Conservation (phyloP, 2,888 invertebrate genomes). For the Cotesia congregata region DNA sequence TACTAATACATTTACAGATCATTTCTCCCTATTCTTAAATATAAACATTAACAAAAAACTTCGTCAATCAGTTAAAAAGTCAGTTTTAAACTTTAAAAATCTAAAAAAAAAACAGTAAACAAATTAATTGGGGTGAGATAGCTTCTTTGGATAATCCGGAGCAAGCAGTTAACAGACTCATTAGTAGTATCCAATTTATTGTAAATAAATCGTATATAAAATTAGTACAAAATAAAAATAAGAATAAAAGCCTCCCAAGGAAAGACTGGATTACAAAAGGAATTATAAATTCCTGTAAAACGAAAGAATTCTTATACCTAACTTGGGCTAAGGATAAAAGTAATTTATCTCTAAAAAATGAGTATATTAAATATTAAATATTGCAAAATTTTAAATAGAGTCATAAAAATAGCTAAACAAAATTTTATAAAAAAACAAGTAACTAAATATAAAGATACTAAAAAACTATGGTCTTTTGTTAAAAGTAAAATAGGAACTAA, state of each 20-base stretch:
- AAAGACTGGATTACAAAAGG: conserved; percentile 1
- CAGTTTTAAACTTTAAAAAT: neutral
- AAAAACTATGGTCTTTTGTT: neutral
- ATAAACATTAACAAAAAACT: neutral
- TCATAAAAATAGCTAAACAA: neutral
- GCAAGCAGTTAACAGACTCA: neutral
- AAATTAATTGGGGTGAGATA: neutral
- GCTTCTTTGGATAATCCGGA: neutral
- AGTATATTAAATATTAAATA: neutral
- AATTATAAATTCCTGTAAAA: neutral
- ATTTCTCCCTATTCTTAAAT: neutral
- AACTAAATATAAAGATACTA: neutral
- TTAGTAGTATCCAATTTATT: neutral
- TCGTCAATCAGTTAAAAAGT: neutral
- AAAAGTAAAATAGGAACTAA: neutral
- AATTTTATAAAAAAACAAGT: neutral
- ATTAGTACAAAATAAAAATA: neutral
- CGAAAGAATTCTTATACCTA: neutral
- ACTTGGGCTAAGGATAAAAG: neutral
- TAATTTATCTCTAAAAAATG: neutral
- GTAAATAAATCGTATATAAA: neutral
- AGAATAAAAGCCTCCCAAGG: neutral
- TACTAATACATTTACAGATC: neutral
- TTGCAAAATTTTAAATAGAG: neutral
- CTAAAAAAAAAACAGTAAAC: neutral